Percentiles rank a stretch among this genome's conserved stretches.
Evolutionary conservation across 2,888 invertebrate species (phyloP).

Genomic region (Dysmachus trigonus): DNA sequence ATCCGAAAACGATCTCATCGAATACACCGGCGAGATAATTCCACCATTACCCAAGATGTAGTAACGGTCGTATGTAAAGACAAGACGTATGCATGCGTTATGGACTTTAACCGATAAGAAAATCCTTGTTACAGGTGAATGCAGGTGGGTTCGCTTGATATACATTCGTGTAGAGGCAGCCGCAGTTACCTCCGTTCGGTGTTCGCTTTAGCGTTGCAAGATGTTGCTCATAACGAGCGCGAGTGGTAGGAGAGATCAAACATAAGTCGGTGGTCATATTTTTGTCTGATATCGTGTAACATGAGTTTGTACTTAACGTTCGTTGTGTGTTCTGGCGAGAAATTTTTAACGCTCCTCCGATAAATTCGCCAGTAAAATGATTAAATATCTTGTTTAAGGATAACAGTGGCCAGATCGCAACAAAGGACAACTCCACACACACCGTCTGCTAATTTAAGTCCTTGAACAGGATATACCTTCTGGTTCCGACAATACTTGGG

Average conservation of each 20-base stretch:
- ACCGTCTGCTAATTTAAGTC: not conserved
- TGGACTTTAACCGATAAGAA: slow-evolving; percentile 33
- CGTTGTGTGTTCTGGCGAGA: not conserved
- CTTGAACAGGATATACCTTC: no score
- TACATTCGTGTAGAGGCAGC: slow-evolving; percentile 12
- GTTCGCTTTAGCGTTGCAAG: slow-evolving; percentile 41
- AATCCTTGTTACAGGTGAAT: slow-evolving; percentile 41
- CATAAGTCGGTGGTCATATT: slow-evolving; percentile 56
- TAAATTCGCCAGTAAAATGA: slow-evolving; percentile 24
- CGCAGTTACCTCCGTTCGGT: slow-evolving; percentile 10
- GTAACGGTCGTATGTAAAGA: slow-evolving; percentile 25
- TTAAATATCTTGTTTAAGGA: slow-evolving; percentile 35
- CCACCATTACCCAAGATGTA: slow-evolving; percentile 34
- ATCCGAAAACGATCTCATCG: not conserved
- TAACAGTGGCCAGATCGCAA: not conserved
- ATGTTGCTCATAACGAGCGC: slow-evolving; percentile 45
- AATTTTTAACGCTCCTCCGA: slow-evolving; percentile 9
- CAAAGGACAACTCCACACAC: not conserved
- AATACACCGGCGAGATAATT: not conserved
- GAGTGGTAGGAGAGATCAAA: slow-evolving; percentile 32
- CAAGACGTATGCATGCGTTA: slow-evolving; percentile 38
- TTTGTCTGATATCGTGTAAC: slow-evolving; percentile 58
- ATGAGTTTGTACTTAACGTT: slow-evolving; percentile 59
- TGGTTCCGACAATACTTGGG: no score
- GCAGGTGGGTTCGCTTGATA: not conserved